A percentile compares a stretch with the other conserved stretches of the same genome.
These are phyloP conservation scores for Agrilus biguttatus DNA, from an alignment of 2,888 invertebrate genomes.

Conservation along the genomic window DNA sequence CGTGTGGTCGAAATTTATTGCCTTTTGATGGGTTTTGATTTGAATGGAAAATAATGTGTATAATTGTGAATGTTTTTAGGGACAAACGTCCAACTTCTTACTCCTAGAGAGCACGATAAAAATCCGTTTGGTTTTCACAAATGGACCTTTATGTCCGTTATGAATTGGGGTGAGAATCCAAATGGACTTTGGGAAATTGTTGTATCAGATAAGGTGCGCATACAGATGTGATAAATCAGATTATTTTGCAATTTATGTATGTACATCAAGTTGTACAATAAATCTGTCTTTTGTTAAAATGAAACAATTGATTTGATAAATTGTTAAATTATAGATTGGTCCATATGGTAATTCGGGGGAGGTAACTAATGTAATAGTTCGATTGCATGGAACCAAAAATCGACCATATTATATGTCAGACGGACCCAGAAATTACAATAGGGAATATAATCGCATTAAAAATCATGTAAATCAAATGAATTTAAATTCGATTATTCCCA, in stretches of 20 bases:
- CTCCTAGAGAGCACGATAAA: constrained; percentile 51
- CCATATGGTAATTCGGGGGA: constrained; percentile 38
- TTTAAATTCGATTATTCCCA: no score
- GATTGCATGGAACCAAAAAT: constrained; percentile 57
- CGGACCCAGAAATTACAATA: constrained; percentile 39
- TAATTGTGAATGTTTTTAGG: constrained; percentile 34
- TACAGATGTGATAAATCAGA: neutral
- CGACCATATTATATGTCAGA: constrained; percentile 47
- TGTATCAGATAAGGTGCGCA: constrained; percentile 35
- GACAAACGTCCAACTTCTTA: constrained; percentile 54
- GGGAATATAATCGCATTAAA: constrained; percentile 31
- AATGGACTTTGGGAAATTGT: constrained; percentile 49
- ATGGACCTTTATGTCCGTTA: constrained; percentile 84
- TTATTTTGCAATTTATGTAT: no score
- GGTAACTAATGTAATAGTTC: constrained; percentile 42
- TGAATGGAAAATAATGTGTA: no score
- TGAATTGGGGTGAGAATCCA: constrained; percentile 80
- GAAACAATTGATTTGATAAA: neutral
- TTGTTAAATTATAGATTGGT: constrained; percentile 23
- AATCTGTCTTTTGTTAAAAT: neutral
- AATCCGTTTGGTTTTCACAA: constrained; percentile 56
- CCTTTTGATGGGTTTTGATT: no score
- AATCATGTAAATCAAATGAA: neutral
- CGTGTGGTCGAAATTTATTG: no score
- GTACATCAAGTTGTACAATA: neutral